Base-by-base conservation (phyloP, 2,888 invertebrate genomes). In the Dorcus hopei region DNA sequence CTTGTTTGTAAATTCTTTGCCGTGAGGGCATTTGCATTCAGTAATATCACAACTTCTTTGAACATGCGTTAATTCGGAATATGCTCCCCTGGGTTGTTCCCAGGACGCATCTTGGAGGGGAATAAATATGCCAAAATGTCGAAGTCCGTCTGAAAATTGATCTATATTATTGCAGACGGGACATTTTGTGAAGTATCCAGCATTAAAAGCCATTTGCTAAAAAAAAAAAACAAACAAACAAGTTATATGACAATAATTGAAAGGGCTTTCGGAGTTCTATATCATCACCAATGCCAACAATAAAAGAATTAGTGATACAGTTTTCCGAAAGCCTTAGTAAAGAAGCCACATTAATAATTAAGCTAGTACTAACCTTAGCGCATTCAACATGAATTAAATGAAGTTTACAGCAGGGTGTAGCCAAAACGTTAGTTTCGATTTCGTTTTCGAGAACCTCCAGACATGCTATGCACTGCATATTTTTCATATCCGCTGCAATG, bases 151-250 rank as follows among this genome's bases (percentile, higher is more conserved):
- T 9, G 33, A 0, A 38, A 49, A 49, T 6, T 49, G 14, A 11
- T 49, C 19, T 9, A 14, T 26, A 1, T 33, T 38, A 8, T 33
- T 33, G 19, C 49, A 49, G 19, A 38, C 38, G 6, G 49, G 49
- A 38, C 49, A 49, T 33, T 49, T 49, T 8, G 49, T 49, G 38
- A 49, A 49, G 14, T 49, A 49, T 7, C 49, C 49, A 26, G 49
- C 19, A 33, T 49, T 49, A 4, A 33, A 38, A 9, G 49, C n/a
- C 19, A 49, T 9, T 33, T 38, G 19, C 49, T 49, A 9, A 26
- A 49, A 49, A 49, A 11, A 38, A 14, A 14, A 14, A 14, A 14
- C 1, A 14, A 14, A 14, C 14, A 23, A 16, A 49, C 14, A 23
- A 16, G 4, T 9, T 9, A 49, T 45, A 14, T 14, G 14, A 14